Evolutionary conservation across 1,140 invertebrate species (phyloP).

Genomic region (Halesus radiatus): DNA sequence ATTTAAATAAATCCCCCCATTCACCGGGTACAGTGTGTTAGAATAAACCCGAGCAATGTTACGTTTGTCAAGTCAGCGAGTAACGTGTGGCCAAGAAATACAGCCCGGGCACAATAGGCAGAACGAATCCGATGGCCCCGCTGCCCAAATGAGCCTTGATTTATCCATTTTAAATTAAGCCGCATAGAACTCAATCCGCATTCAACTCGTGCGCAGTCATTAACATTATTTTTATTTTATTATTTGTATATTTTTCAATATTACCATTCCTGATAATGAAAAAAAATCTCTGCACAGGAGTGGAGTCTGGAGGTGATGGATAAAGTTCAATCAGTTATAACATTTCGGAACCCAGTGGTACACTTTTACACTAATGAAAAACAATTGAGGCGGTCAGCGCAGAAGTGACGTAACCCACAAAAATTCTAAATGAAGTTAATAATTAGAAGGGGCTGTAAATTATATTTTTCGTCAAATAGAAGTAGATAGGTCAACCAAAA

Average conservation of each 20-base stretch:
- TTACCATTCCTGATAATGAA: background rate
- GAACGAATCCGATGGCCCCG: slow-evolving; percentile 45
- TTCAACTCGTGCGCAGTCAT: slow-evolving; percentile 38
- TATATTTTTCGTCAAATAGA: too few relatives aligned
- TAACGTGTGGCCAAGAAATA: slow-evolving; percentile 37
- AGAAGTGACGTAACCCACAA: too few relatives aligned
- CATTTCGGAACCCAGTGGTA: too few relatives aligned
- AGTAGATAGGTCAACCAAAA: too few relatives aligned
- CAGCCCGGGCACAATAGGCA: slow-evolving; percentile 50
- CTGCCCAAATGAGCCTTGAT: slow-evolving; percentile 56
- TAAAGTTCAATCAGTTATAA: too few relatives aligned
- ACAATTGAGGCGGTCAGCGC: too few relatives aligned
- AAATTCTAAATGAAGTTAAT: too few relatives aligned
- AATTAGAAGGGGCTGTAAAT: too few relatives aligned
- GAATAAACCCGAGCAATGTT: slow-evolving; percentile 33
- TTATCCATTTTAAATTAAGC: slow-evolving; percentile 58
- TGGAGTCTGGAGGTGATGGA: background rate
- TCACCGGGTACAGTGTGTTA: slow-evolving; percentile 17
- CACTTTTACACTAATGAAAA: too few relatives aligned
- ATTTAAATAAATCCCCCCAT: slow-evolving; percentile 33
- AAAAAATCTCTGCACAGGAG: background rate
- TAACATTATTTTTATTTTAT: slow-evolving; percentile 38
- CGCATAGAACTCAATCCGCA: slow-evolving; percentile 57
- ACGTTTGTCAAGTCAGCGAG: slow-evolving; percentile 34
- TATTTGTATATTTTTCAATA: slow-evolving; percentile 31